These are phyloP conservation scores for Colius striatus DNA, from an alignment of 2,113 vertebrate genomes.

Conservation along the genomic window DNA sequence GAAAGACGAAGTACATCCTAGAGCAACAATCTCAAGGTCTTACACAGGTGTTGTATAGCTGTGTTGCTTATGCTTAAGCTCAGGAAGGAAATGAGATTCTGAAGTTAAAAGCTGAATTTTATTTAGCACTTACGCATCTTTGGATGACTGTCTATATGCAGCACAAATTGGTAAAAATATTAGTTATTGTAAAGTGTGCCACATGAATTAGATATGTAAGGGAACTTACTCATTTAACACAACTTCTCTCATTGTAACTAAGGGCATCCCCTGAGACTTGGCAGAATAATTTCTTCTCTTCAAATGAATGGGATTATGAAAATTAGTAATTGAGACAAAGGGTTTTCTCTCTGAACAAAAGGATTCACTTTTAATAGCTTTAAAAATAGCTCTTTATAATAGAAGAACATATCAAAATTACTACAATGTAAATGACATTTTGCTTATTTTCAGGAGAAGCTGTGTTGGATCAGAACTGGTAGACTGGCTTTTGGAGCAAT, in stretches of 20 bases:
- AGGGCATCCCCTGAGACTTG: neutral
- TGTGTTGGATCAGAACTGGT: constrained; percentile 95
- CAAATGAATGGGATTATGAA: neutral
- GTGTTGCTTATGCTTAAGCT: neutral
- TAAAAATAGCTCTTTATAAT: neutral
- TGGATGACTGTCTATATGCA: neutral
- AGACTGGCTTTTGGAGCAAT: constrained; percentile 95
- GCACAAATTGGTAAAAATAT: neutral
- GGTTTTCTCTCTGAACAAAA: neutral
- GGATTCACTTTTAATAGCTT: neutral
- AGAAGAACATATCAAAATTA: neutral
- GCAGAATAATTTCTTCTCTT: neutral
- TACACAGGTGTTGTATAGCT: neutral
- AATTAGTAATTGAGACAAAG: neutral
- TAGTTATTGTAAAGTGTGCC: neutral
- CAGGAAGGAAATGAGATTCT: neutral
- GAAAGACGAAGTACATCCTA: neutral
- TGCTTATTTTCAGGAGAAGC: constrained; percentile 83
- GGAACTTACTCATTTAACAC: neutral
- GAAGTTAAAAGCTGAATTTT: neutral
- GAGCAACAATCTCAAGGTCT: neutral
- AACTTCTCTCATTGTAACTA: neutral
- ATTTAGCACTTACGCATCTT: neutral
- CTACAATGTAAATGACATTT: neutral
- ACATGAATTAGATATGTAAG: neutral